Evolutionary conservation across 2,797 vertebrate genomes (phyloP).

Genomic region (Poliocrania exsul): DNA sequence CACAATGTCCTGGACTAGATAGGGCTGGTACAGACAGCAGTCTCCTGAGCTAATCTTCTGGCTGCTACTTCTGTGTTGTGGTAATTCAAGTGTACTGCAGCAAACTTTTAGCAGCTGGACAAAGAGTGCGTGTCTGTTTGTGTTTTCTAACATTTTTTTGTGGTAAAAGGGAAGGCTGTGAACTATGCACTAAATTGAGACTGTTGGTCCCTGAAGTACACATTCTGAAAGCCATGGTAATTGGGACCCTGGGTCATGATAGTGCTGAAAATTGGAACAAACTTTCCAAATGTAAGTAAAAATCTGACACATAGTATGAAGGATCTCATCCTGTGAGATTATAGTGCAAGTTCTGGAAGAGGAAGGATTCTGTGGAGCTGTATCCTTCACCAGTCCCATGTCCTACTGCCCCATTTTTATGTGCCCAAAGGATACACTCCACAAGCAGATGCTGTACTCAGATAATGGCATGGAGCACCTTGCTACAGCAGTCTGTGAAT

Average conservation of each 20-base stretch:
- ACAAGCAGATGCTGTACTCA: background rate
- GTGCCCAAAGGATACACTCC: background rate
- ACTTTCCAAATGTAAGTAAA: background rate
- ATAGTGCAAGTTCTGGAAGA: background rate
- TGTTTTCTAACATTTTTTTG: background rate
- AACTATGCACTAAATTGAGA: background rate
- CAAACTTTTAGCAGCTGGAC: background rate
- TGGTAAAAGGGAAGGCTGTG: background rate
- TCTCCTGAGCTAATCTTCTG: background rate
- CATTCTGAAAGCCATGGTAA: background rate
- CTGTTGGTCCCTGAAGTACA: background rate
- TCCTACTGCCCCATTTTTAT: background rate
- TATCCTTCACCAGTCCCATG: background rate
- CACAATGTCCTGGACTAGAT: background rate
- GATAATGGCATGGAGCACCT: background rate
- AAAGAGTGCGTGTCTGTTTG: background rate
- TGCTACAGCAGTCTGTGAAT: background rate
- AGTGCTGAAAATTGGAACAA: background rate
- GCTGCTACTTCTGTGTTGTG: background rate
- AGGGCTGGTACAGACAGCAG: background rate
- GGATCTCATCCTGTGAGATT: background rate
- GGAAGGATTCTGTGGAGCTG: background rate
- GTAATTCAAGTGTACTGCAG: background rate
- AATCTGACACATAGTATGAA: background rate
- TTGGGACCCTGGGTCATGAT: background rate